Evolutionary conservation across 1,140 invertebrate genomes (phyloP), one percentile per base, ranked within the genome.

Genomic region (Calephelis nemesis): DNA sequence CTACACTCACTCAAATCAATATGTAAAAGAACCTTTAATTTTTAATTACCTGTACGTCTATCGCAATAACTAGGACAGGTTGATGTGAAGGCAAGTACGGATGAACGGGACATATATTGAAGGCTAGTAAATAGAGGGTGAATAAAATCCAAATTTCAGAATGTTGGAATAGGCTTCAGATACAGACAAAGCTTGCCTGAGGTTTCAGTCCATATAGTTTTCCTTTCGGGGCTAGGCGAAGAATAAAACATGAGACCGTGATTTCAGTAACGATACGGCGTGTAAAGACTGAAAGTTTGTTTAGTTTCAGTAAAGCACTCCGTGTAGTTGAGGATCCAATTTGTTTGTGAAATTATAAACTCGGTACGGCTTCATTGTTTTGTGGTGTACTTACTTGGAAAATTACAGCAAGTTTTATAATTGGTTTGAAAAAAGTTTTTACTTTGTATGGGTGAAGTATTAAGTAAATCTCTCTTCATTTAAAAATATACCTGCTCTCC

Each of bases 131-230:
- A 60, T 60, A 60, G 7, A 48, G 63, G 30, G 15, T 48, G 19
- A 49, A 45, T 58, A 42, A 71, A 74, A 65, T 75, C 66, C 68
- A 68, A 76, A 76, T 72, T 74, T 74, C 71, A 68, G 72, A 71
- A 67, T 71, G 68, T 66, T 73, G 77, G 76, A 76, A 75, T 76
- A 79, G 73, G 73, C 77, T 79, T 76, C 74, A 71, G 76, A 76
- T 77, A 60, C 77, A 75, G 71, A 64, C 77, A 69, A 71, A 68
- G 71, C 70, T 71, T 63, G 69, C 68, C 71, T 75, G 77, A 74
- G 77, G 74, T 76, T 70, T 68, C 63, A 74, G 69, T 72, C 70
- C 70, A 70, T 79, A 76, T 72, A 79, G 75, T 76, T 76, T 71
- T 68, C 67, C 64, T 74, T 79, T 70, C 75, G 71, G 65, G 48